Evolutionary conservation across 2,113 vertebrate genomes (phyloP).

Genomic region (Acrocephalus kingi): DNA sequence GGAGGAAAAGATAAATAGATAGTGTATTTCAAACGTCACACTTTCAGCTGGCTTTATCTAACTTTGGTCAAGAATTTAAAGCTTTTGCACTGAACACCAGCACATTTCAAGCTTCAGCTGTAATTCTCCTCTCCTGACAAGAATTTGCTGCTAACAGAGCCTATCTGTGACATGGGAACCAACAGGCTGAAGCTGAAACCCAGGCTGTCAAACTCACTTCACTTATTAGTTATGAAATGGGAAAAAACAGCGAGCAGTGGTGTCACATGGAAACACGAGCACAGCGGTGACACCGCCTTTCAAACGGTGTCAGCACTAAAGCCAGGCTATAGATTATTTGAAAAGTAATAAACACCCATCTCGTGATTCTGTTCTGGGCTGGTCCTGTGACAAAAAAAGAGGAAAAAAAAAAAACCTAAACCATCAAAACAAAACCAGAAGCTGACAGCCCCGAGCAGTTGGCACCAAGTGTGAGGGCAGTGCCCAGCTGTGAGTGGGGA

Average conservation of each 20-base stretch:
- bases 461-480: neutral
- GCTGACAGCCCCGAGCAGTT: neutral
- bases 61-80: slow-evolving; percentile 54
- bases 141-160: slow-evolving; percentile 1
- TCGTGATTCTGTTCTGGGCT: slow-evolving; percentile 15
- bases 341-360: neutral
- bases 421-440: neutral
- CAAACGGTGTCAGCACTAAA: neutral
- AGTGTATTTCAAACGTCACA: neutral
- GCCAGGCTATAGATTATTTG: slow-evolving; percentile 28
- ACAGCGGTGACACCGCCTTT: neutral
- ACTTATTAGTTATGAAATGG: slow-evolving; percentile 35
- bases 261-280: slow-evolving; percentile 13
- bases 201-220: slow-evolving; percentile 28
- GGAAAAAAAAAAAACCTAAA: neutral
- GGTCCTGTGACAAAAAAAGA: neutral
- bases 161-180: slow-evolving; percentile 47
- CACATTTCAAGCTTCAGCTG: neutral
- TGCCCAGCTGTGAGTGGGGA: accelerated
- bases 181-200: neutral
- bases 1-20: slow-evolving; percentile 34
- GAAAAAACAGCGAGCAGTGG: neutral
- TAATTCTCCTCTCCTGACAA: slow-evolving; percentile 37
- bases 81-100: neutral
- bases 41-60: slow-evolving; percentile 20